Evolutionary conservation across 2,113 vertebrate species (phyloP), one percentile per base, ranked within the genome.

Genomic region (Heterocephalus glaber): DNA sequence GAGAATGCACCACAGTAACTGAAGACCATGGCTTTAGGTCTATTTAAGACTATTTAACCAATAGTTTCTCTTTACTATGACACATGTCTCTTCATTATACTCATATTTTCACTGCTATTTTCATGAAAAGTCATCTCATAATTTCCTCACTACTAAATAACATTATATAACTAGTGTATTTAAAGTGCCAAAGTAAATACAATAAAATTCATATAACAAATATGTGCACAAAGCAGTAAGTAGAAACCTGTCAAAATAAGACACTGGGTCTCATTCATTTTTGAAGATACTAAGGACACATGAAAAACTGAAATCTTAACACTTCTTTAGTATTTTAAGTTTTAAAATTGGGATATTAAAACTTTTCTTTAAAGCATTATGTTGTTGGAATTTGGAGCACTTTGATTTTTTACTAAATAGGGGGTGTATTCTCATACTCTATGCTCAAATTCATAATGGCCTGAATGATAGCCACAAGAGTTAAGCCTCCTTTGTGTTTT

Each of bases 161-260:
- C 10, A 81, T 70, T 63, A 84, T 88, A 79, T 30, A 86, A 86
- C 49, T 88, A 88, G 2, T 35, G 7, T 58, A 65, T 44, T 66
- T 87, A n/a, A 72, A 61, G 22, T 94, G 63, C 30, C 54, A 88
- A 90, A 17, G 24, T 28, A 77, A 90, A 72, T 35, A 2, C 16
- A 92, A 76, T 22, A 28, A 56, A 90, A 87, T 20, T 30, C 16
- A 92, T 52, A 16, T 81, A 92, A 86, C 19, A 56, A 70, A 70
- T 81, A 9, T 41, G 41, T 82, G 26, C 4, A 72, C 74, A 95
- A 79, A 90, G 66, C 49, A 86, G 70, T 47, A 81, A 58, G 54
- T 56, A 81, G 41, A 72, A 90, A 90, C 61, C 13, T 77, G 12
- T 52, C 54, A 70, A 87, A 96, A 90, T 74, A 90, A 81, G 76